A percentile compares a stretch with the other conserved stretches of the same genome.
Evolutionary conservation across 2,888 invertebrate genomes (phyloP).

Genomic region (Sarcophaga subvicina): DNA sequence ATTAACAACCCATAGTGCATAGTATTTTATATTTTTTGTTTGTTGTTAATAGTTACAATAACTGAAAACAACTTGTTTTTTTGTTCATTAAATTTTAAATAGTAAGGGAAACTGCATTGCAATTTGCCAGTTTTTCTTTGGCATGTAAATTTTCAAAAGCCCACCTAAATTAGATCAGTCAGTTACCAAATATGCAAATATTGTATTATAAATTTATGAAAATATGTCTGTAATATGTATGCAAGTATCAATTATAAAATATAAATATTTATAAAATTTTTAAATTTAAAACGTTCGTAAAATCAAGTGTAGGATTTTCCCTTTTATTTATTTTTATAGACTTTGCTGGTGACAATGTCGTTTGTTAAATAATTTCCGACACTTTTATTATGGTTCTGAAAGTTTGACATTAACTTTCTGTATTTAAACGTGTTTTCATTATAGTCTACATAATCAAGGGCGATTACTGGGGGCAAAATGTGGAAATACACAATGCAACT

Average conservation of each 20-base stretch:
- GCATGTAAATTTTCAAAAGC: slow-evolving; percentile 27
- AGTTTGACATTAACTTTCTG: too few relatives aligned
- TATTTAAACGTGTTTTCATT: too few relatives aligned
- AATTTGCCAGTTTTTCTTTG: not conserved
- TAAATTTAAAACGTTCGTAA: not conserved
- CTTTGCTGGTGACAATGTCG: too few relatives aligned
- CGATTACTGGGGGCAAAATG: too few relatives aligned
- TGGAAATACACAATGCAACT: too few relatives aligned
- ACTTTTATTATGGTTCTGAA: too few relatives aligned
- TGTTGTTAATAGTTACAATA: not conserved
- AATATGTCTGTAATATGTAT: too few relatives aligned
- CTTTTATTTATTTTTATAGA: too few relatives aligned
- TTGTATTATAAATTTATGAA: too few relatives aligned
- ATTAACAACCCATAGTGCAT: too few relatives aligned
- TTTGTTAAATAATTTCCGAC: not conserved
- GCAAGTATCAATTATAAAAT: not conserved
- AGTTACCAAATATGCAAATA: slow-evolving; percentile 43
- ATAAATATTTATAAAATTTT: not conserved
- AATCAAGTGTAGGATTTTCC: slow-evolving; percentile 51
- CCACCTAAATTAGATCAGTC: slow-evolving; percentile 48
- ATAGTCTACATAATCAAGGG: too few relatives aligned
- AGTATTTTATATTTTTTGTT: too few relatives aligned
- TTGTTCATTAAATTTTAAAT: not conserved
- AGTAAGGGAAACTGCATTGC: not conserved
- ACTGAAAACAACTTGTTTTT: not conserved